These are phyloP conservation scores for Zaprionus ghesquierei DNA, from an alignment of 1,140 invertebrate species.

Conservation along the genomic window DNA sequence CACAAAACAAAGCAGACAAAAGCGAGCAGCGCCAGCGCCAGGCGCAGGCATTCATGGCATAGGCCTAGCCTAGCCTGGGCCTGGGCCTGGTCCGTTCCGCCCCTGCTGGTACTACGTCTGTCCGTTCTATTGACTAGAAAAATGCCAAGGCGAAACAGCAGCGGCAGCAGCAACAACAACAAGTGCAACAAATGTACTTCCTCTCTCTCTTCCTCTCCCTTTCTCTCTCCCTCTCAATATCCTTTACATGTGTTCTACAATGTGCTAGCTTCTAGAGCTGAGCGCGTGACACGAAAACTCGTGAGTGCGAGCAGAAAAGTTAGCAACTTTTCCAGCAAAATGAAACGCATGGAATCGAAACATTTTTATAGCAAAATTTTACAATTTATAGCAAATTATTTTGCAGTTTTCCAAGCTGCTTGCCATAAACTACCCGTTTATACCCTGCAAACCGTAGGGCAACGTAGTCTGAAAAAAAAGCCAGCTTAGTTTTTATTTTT, in stretches of 20 bases:
- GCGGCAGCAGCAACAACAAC: background rate
- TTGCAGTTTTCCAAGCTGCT: background rate
- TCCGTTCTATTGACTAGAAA: slow-evolving; percentile 66
- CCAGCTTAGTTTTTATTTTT: background rate
- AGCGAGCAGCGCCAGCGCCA: slow-evolving; percentile 9
- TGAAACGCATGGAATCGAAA: no score
- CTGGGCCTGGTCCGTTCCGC: background rate
- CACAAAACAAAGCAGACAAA: slow-evolving; percentile 44
- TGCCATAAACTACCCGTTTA: no score
- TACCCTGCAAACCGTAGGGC: no score
- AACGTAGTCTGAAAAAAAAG: no score
- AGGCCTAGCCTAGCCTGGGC: slow-evolving; percentile 13
- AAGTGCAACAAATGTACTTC: slow-evolving; percentile 8
- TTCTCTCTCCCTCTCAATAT: background rate
- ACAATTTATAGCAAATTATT: no score
- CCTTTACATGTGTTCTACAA: background rate
- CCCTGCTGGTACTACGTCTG: background rate
- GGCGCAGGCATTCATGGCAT: slow-evolving; percentile 9
- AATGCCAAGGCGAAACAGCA: slow-evolving; percentile 38
- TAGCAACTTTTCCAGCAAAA: no score
- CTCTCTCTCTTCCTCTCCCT: background rate
- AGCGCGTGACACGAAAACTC: slow-evolving; percentile 10
- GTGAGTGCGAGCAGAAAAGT: no score
- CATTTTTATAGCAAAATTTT: no score
- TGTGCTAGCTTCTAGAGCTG: background rate